phyloP scores from a whole-genome alignment of 2,113 vertebrate species.

The Ictalurus furcatus region DNA sequence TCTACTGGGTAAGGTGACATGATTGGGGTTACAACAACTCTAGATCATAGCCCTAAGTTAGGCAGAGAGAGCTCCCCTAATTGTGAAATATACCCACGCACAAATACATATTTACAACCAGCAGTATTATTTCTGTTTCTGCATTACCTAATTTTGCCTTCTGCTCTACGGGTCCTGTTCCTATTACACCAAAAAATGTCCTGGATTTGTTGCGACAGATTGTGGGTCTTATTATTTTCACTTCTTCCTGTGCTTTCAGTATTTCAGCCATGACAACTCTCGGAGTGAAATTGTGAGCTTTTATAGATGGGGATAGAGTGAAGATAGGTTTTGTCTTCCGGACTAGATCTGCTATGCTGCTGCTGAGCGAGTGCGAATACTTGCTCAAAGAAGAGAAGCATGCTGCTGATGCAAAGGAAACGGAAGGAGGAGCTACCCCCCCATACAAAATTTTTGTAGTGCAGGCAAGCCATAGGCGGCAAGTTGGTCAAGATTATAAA shows the following conservation, averaged over 20 bases:
- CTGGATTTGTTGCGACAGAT: background rate
- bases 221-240: background rate
- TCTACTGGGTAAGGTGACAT: slow-evolving; percentile 59
- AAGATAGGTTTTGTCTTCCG: no score
- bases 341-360: no score
- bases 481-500: no score
- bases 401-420: no score
- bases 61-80: background rate
- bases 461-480: no score
- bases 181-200: background rate
- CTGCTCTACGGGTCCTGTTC: background rate
- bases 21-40: background rate
- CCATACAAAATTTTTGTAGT: no score
- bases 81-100: background rate
- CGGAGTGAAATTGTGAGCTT: no score
- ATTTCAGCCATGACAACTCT: background rate
- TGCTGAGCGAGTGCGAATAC: no score
- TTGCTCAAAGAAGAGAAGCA: no score
- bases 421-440: no score
- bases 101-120: background rate
- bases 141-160: slow-evolving; percentile 17
- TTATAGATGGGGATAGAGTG: no score
- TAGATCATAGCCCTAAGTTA: background rate
- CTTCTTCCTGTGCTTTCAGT: background rate
- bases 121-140: background rate